Evolutionary conservation across 2,888 invertebrate species (phyloP), one percentile per base, ranked within the genome.

Genomic region (Nomada ferruginata): DNA sequence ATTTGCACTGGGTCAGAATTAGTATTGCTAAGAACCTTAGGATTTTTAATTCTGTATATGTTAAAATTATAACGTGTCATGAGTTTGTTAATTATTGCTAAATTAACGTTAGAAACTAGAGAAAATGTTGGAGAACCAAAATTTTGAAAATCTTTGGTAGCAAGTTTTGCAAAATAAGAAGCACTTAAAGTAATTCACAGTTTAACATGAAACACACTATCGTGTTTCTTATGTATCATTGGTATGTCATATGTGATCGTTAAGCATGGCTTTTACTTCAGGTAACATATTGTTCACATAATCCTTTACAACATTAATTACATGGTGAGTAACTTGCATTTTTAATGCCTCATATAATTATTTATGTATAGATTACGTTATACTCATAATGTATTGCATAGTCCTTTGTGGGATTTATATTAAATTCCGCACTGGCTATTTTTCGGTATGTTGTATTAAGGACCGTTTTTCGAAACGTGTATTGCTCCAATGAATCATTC

Each of bases 281-380:
- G 66, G 59, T 78, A 74, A 44, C 36, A 53, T 50, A n/a, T 29
- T 69, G 10, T 26, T 36, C 53, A 63, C 13, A 47, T 50, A 65
- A 50, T 29, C 11, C 52, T 50, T 66, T 20, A 7, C 50, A n/a
- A 65, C 11, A 47, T 9, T 66, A 59, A 10, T 44, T 63, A n/a
- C 4, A 18, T 20, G 64, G 69, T 74, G 59, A 74, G 74, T 64
- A 69, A 69, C 1, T 20, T 53, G 4, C 20, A 61, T 18, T 15
- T 36, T 18, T 47, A 50, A 66, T 9, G 1, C 15, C 0, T 5
- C 44, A n/a, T 44, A 72, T 55, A 1, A 13, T 57, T 29, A 75
- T 13, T 44, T 5, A 57, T 55, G 3, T 57, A 70, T 20, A 57
- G 50, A n/a, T 26, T 63, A 4, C 10, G 26, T 11, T 74, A 1